These are phyloP conservation scores for Sturnira hondurensis DNA, from an alignment of 2,113 vertebrate genomes.

Conservation along the genomic window DNA sequence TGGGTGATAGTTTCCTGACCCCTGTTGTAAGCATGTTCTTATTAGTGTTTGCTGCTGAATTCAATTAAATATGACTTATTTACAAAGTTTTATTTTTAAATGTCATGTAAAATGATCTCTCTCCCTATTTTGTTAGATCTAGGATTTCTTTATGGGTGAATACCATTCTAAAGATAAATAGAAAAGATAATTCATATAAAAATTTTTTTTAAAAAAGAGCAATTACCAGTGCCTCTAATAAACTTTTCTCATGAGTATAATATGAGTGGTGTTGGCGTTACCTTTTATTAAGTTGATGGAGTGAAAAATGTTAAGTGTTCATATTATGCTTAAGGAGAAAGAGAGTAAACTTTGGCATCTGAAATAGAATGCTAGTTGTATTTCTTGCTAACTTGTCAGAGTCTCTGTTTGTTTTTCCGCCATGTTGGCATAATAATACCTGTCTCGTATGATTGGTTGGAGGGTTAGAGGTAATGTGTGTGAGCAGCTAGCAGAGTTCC, in stretches of 20 bases:
- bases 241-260: background rate
- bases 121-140: background rate
- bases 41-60: background rate
- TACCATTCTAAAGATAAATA: background rate
- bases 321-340: background rate
- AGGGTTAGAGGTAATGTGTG: background rate
- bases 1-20: background rate
- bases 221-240: background rate
- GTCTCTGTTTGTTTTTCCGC: background rate
- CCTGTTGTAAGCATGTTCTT: background rate
- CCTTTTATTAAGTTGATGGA: slow-evolving; percentile 40
- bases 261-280: background rate
- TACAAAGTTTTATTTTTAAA: slow-evolving; percentile 27
- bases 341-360: background rate
- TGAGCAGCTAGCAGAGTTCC: background rate
- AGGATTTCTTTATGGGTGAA: background rate
- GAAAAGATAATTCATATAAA: background rate
- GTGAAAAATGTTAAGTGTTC: background rate
- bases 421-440: background rate
- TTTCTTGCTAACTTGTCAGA: background rate
- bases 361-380: background rate
- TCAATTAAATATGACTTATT: background rate
- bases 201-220: background rate
- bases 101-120: background rate
- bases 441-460: background rate